phyloP scores from a whole-genome alignment of 2,888 invertebrate species.

The Camponotus fellah region DNA sequence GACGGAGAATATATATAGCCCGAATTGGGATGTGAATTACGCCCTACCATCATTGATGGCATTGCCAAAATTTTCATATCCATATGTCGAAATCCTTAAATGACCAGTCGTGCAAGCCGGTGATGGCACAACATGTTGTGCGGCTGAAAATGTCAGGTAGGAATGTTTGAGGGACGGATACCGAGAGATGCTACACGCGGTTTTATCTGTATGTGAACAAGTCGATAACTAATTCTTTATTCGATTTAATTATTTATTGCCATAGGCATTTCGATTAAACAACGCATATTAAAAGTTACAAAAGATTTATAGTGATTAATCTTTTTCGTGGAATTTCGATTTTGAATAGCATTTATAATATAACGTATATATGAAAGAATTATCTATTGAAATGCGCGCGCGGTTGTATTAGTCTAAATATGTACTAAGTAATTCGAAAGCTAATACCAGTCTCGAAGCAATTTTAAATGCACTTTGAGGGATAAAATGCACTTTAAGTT shows the following conservation, averaged over 20 bases:
- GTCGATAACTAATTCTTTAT: constrained; percentile 30
- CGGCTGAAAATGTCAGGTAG: constrained; percentile 67
- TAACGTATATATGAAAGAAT: neutral
- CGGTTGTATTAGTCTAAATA: neutral
- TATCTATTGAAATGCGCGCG: neutral
- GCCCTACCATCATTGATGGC: constrained; percentile 54
- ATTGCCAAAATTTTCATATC: constrained; percentile 62
- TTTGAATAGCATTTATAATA: neutral
- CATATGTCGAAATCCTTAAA: constrained; percentile 66
- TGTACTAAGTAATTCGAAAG: constrained; percentile 23
- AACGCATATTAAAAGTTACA: neutral
- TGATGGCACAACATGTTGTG: constrained; percentile 46
- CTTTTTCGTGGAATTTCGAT: neutral
- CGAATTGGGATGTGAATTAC: constrained; percentile 61
- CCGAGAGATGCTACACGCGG: constrained; percentile 30
- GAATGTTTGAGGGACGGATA: constrained; percentile 62
- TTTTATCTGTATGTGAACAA: constrained; percentile 53
- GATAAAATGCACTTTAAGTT: constrained; percentile 19
- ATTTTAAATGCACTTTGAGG: constrained; percentile 60
- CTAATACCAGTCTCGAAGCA: constrained; percentile 39
- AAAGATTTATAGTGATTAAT: neutral
- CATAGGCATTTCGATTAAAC: neutral
- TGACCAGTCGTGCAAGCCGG: neutral
- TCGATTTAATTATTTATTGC: neutral
- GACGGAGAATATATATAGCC: constrained; percentile 70